Base-by-base conservation (phyloP, 2,113 vertebrate genomes). In the Scopus umbretta region DNA sequence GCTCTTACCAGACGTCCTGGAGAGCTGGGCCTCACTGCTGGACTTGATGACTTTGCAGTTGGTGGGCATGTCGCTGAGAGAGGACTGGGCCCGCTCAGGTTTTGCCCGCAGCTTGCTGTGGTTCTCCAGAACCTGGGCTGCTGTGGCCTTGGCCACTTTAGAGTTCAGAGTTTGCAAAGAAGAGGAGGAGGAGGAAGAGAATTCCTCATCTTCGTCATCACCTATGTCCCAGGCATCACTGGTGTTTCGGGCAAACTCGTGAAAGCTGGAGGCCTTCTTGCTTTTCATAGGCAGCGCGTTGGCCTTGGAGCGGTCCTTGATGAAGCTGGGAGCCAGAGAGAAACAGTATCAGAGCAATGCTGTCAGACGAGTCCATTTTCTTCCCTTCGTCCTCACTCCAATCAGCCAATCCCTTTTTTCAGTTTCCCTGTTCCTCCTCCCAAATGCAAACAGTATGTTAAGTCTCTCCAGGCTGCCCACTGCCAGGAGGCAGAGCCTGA, bases 141-240 rank as follows among this genome's bases (percentile, higher is more conserved):
- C 98, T 1, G 98, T 95, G 56, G 98, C 98, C 80, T 92, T 96
- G 52, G 96, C 96, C 89, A 98, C 98, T 90, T 98, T 98, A 72
- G 98, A 98, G 92, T 97, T 98, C 92, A 98, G 94, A 73, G 97
- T 97, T 75, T 98, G 98, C 75, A 97, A 97, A 94, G 92, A 94
- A 27, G 93, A 88, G 7, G 89, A 94, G 7, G 89, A 94, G 27
- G 97, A 88, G 47, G 98, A 97, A n/a, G 97, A 98, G 91, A 98
- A 92, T 67, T 98, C 97, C 61, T 99, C 98, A 19, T 99, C 99
- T 93, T 99, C 99, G 6, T 99, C 99, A 38, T 99, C 99, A 0
- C 99, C 98, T 9, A 99, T 99, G 96, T 99, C 99, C 99, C 99
- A 99, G 42, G 99, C 99, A 27, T 99, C 99, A 42, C 99, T 99